phyloP scores from a whole-genome alignment of 2,888 invertebrate genomes.

The Zygaena filipendulae region DNA sequence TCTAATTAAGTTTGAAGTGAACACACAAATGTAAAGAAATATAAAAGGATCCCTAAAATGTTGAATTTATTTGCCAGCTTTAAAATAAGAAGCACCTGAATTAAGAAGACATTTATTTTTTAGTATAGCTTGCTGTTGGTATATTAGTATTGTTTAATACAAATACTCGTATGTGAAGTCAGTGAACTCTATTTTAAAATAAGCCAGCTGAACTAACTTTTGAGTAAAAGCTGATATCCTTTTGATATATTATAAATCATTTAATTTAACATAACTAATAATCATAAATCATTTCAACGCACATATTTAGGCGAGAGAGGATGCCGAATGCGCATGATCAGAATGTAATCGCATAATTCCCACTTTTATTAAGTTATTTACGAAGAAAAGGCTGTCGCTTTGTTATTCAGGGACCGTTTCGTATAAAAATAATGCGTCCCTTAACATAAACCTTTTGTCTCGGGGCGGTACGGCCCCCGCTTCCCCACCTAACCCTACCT shows the following conservation, averaged over 20 bases:
- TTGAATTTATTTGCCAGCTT: too few species aligned
- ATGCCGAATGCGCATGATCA: constrained; percentile 51
- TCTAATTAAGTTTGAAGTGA: constrained; percentile 67
- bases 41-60: constrained; percentile 45
- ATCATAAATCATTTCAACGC: constrained; percentile 45
- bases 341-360: constrained; percentile 55
- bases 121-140: too few species aligned
- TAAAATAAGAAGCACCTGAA: too few species aligned
- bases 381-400: constrained; percentile 44
- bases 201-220: too few species aligned
- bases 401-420: constrained; percentile 56
- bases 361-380: constrained; percentile 61
- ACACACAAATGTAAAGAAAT: constrained; percentile 61
- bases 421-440: constrained; percentile 63
- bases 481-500: constrained; percentile 27
- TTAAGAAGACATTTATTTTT: too few species aligned
- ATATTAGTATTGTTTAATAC: too few species aligned
- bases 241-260: constrained; percentile 51
- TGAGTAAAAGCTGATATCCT: too few species aligned
- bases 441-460: constrained; percentile 54
- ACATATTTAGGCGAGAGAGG: constrained; percentile 45
- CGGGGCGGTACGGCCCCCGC: constrained; percentile 38
- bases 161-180: too few species aligned
- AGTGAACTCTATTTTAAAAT: too few species aligned
- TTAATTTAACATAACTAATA: constrained; percentile 21